Evolutionary conservation across 2,113 vertebrate species (phyloP), one percentile per base, ranked within the genome.

Genomic region (Agapornis roseicollis): DNA sequence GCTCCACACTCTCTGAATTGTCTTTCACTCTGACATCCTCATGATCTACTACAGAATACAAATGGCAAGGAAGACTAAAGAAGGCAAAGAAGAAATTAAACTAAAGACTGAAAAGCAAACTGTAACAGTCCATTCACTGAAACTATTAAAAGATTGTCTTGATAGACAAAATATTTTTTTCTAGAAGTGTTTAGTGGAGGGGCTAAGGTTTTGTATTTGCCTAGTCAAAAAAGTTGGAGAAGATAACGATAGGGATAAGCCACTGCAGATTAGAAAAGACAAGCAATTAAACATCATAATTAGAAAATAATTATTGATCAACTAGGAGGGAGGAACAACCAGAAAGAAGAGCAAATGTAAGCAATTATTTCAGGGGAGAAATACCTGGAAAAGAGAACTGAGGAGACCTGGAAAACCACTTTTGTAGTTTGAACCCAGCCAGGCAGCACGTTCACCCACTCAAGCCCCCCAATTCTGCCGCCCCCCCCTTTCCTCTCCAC

Each of bases 181-280:
- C 15, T 17, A 35, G 17, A 0, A 0, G 1, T 39, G 13, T 73
- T 69, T 13, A 71, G 14, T 42, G 44, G 17, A 69, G 3, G 2
- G 17, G 17, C 23, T 37, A 66, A 81, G 28, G 39, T 63, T 96
- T 94, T 94, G 10, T 9, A 46, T 86, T 83, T 96, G 15, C 11
- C 63, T 44, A 11, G 33, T 66, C 16, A 73, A 80, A 42, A 44
- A 73, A 71, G 17, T 33, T 53, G 24, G 47, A 72, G 23, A 65
- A 80, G 33, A 47, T 72, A 76, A 72, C 58, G 17, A 50, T 64
- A 19, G 23, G 27, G 11, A 88, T 13, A 83, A 88, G 35, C 60
- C 17, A 85, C 3, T 68, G 13, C 27, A 71, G 8, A 74, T 20
- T 37, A 74, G 33, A 52, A 85, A 91, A 77, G 7, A 28, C n/a